Conservation (phyloP, 2,888 invertebrate species). For the Colostygia pectinataria region DNA sequence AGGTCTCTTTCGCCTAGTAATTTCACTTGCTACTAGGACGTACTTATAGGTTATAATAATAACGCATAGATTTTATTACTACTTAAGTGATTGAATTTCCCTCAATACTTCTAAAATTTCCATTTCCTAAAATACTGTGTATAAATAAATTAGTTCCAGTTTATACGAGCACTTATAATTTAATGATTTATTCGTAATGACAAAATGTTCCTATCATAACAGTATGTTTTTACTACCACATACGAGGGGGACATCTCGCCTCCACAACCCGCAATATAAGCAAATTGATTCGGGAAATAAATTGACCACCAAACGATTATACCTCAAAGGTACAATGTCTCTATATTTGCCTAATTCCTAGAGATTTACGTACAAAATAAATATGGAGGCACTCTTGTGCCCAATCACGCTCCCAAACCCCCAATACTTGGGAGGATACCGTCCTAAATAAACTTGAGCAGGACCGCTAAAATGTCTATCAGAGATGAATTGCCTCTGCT, state of each 20-base stretch:
- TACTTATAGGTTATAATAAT: too few relatives aligned
- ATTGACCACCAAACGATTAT: conserved; percentile 40
- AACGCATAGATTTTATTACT: too few relatives aligned
- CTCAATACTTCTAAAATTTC: too few relatives aligned
- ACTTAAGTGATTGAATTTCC: too few relatives aligned
- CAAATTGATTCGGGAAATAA: conserved; percentile 27
- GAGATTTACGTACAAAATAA: conserved; percentile 73
- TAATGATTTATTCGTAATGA: too few relatives aligned
- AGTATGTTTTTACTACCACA: background rate
- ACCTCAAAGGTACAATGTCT: conserved; percentile 43
- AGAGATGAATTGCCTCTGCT: conserved; percentile 31
- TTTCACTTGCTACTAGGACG: too few relatives aligned
- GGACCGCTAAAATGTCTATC: conserved; percentile 55
- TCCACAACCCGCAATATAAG: conserved; percentile 3
- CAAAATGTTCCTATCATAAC: background rate
- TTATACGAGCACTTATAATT: too few relatives aligned
- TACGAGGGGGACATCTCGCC: background rate
- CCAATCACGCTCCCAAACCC: conserved; percentile 66
- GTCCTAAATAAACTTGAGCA: conserved; percentile 68
- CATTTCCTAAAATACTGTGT: too few relatives aligned
- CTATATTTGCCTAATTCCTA: conserved; percentile 61
- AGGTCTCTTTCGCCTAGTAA: too few relatives aligned
- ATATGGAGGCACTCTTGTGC: conserved; percentile 55
- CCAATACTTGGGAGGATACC: conserved; percentile 56
- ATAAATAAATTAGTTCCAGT: too few relatives aligned